Base-by-base conservation (phyloP, 2,797 vertebrate species). In the Acipenser transmontanus region DNA sequence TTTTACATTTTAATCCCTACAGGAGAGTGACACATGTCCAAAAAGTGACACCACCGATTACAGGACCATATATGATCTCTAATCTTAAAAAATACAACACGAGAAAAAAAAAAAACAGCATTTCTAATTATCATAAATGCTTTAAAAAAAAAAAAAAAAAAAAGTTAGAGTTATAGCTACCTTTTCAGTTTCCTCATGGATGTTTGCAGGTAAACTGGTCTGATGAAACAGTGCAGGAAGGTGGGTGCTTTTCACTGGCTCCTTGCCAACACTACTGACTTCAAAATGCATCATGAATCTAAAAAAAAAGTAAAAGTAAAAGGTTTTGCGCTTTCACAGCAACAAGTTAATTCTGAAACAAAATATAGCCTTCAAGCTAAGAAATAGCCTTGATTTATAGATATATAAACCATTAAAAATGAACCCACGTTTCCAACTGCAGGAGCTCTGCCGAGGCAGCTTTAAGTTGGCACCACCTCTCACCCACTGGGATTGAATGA, bases 241-340 rank as follows among this genome's bases (percentile, higher is more conserved):
- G 86, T 98, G 95, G 63, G 84, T 78, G 8, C 85, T 89, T 68
- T 92, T 83, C 34, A 99, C 80, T 1, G 93, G 90, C 74, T 97
- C 93, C 7, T 71, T 83, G 68, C 93, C 88, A 73, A 95, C 79
- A 1, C 92, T 97, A 77, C 95, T 89, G 66, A 98, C 59, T 1
- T 88, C 81, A 68, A 98, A 96, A 79, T 98, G 95, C 68, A 89
- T 92, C 67, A 94, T 74, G 82, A 98, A 98, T 84, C 97, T 98
- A 72, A 20, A 20, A 61, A 34, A 34, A 34, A 34, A 34, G n/a
- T n/a, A n/a, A 34, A 34, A 34, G 17, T 17, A 34, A 34, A 34
- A 34, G 3, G 34, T 34, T 34, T 34, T 34, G 34, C 0, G 34
- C 34, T 34, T 34, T 34, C 34, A 34, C 34, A 34, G 34, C 34